A percentile compares a stretch with the other conserved stretches of the same genome.
phyloP scores from a whole-genome alignment of 1,140 invertebrate genomes.

The Ooceraea biroi region DNA sequence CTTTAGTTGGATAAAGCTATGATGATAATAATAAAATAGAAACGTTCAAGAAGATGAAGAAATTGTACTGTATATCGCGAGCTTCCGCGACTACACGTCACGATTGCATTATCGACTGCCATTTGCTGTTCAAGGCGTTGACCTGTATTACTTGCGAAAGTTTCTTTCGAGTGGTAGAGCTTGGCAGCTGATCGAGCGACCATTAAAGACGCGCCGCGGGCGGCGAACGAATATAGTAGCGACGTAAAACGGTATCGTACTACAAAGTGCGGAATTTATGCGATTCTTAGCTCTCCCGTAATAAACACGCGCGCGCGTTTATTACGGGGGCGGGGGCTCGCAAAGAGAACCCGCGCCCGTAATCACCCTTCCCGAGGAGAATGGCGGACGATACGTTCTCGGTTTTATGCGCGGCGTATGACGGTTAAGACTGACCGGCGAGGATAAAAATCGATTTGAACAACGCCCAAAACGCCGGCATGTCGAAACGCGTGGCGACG shows the following conservation, averaged over 20 bases:
- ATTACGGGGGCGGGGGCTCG: neutral
- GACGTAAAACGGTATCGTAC: neutral
- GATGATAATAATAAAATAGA: neutral
- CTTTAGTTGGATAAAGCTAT: neutral
- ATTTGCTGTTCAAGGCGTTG: slow-evolving; percentile 43
- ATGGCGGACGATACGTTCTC: neutral
- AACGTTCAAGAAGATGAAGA: neutral
- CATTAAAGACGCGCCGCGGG: slow-evolving; percentile 35
- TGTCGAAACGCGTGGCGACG: slow-evolving; percentile 1
- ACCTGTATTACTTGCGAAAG: slow-evolving; percentile 56
- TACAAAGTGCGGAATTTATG: slow-evolving; percentile 6
- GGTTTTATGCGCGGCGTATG: neutral
- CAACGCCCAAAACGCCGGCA: slow-evolving; percentile 25
- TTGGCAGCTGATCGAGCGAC: slow-evolving; percentile 49
- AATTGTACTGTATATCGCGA: neutral
- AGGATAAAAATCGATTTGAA: slow-evolving; percentile 31
- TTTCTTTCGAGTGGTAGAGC: slow-evolving; percentile 58
- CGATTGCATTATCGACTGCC: neutral
- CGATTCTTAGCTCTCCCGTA: neutral
- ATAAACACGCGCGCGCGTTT: slow-evolving; percentile 6
- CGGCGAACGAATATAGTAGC: slow-evolving; percentile 39
- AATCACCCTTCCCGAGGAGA: neutral
- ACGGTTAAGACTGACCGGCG: neutral
- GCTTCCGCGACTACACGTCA: neutral
- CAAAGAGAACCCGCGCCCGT: neutral